Conservation (phyloP, 2,113 vertebrate genomes). For the Oncorhynchus masou region DNA sequence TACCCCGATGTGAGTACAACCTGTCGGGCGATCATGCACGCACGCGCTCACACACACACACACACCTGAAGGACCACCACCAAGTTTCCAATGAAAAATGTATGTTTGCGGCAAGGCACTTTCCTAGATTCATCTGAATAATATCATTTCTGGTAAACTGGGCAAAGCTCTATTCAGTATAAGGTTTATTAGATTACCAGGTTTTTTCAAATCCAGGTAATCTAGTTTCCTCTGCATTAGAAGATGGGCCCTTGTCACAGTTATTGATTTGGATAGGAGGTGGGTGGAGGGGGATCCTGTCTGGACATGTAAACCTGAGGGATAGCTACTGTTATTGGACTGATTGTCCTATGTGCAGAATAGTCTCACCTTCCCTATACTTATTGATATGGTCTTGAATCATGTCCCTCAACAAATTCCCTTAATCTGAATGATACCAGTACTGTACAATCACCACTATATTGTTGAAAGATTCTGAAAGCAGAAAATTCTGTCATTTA, state of each 20-base stretch:
- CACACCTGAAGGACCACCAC: neutral
- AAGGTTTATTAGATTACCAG: constrained; percentile 43
- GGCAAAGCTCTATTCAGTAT: constrained; percentile 17
- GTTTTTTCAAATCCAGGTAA: constrained; percentile 38
- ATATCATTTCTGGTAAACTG: constrained; percentile 26
- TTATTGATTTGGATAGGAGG: constrained; percentile 46
- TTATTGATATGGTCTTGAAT: too few relatives aligned
- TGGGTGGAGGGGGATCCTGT: neutral
- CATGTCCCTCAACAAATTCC: too few relatives aligned
- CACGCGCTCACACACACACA: constrained; percentile 2
- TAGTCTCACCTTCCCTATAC: neutral
- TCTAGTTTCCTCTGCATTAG: constrained; percentile 49
- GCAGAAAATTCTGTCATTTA: too few relatives aligned
- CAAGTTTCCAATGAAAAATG: neutral
- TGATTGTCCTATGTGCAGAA: neutral
- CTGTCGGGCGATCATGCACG: neutral
- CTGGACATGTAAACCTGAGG: neutral
- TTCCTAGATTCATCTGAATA: constrained; percentile 17
- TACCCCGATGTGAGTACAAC: constrained; percentile 87
- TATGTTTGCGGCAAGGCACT: neutral
- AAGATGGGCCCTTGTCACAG: constrained; percentile 38
- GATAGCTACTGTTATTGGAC: neutral
- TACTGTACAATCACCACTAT: too few relatives aligned
- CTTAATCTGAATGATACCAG: too few relatives aligned
- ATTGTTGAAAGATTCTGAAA: too few relatives aligned